Conservation (phyloP, 2,888 invertebrate species). For the Ophioninae sp. region DNA sequence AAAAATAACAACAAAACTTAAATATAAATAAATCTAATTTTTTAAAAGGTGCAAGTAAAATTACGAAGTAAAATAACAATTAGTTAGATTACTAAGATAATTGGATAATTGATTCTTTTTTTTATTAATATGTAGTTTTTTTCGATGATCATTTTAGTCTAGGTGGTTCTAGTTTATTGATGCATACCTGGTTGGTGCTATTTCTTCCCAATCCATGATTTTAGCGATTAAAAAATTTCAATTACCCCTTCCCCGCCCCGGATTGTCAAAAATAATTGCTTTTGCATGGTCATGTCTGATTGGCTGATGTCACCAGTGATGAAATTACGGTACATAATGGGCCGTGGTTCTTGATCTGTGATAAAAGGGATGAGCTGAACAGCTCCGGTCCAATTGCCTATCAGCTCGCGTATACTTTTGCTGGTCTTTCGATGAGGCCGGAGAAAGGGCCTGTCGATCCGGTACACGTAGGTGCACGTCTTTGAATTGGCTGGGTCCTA, state of each 20-base stretch:
- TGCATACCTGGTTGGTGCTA: not conserved
- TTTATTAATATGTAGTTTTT: no score
- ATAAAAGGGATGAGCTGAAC: not conserved
- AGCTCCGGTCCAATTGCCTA: not conserved
- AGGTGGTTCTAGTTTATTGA: slow-evolving; percentile 7
- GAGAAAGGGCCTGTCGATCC: not conserved
- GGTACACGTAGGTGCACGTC: slow-evolving; percentile 12
- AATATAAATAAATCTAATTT: no score
- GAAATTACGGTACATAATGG: not conserved
- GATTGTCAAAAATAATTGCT: not conserved
- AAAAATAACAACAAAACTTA: no score
- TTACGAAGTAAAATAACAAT: no score
- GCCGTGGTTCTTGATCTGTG: not conserved
- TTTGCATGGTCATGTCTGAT: not conserved
- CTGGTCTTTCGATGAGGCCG: slow-evolving; percentile 7
- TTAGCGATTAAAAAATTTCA: not conserved
- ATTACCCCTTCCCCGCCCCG: not conserved
- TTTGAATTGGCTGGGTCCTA: slow-evolving; percentile 38
- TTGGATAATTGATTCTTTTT: no score
- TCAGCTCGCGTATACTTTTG: slow-evolving; percentile 8
- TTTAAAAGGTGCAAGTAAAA: no score
- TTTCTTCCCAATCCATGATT: slow-evolving; percentile 11
- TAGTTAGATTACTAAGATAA: no score
- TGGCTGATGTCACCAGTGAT: slow-evolving; percentile 1
- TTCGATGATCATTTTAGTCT: not conserved